Evolutionary conservation across 2,113 vertebrate species (phyloP).

Genomic region (Etia nguti): DNA sequence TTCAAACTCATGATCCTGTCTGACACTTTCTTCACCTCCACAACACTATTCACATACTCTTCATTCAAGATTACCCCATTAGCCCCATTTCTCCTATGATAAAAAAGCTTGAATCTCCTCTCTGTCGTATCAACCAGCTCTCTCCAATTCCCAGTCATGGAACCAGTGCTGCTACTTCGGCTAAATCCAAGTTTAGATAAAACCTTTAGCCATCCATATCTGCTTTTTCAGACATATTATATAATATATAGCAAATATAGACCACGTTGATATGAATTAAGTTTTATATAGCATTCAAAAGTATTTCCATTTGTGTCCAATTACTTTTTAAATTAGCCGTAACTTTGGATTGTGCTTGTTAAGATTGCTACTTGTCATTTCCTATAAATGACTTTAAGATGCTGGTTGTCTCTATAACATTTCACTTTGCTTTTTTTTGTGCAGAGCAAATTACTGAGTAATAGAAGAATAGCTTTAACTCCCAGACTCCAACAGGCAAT

Average conservation of each 20-base stretch:
- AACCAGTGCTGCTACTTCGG: background rate
- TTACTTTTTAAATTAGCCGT: background rate
- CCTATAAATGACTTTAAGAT: background rate
- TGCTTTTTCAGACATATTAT: background rate
- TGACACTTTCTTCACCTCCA: background rate
- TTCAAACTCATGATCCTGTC: background rate
- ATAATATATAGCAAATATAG: background rate
- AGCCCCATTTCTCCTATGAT: background rate
- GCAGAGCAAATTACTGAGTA: slow-evolving; percentile 5
- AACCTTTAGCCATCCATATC: background rate
- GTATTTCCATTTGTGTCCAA: background rate
- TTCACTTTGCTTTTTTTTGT: slow-evolving; percentile 2
- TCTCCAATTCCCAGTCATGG: background rate
- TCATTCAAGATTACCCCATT: background rate
- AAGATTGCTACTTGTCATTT: background rate
- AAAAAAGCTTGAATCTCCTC: background rate
- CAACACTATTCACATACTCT: background rate
- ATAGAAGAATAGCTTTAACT: background rate
- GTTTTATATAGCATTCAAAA: background rate
- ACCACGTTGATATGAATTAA: background rate
- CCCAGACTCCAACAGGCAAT: slow-evolving; percentile 19
- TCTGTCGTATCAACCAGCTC: background rate
- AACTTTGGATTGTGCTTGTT: background rate
- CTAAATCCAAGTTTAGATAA: background rate
- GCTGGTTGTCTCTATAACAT: background rate